phyloP scores from a whole-genome alignment of 2,113 vertebrate species.

The Python bivittatus region DNA sequence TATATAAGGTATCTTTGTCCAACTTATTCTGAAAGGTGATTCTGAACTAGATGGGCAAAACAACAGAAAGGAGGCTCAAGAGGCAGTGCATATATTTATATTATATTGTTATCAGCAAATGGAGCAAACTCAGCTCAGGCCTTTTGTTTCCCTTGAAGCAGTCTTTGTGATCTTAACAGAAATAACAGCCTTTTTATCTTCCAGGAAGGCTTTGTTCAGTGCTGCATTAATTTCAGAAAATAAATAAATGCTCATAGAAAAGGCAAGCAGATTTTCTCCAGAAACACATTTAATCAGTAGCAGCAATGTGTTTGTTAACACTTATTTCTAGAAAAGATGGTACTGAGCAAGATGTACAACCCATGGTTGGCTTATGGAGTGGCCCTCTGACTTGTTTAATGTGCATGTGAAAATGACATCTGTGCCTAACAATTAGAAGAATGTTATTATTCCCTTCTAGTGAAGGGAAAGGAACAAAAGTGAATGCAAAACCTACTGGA shows the following conservation, averaged over 20 bases:
- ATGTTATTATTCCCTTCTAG: no score
- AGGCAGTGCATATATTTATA: background rate
- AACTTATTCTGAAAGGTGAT: background rate
- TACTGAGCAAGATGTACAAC: background rate
- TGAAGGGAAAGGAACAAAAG: no score
- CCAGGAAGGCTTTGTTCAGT: background rate
- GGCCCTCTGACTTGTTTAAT: background rate
- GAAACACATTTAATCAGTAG: background rate
- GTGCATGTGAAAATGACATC: background rate
- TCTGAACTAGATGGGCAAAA: background rate
- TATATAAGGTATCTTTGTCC: background rate
- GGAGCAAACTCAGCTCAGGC: background rate
- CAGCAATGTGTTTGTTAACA: background rate
- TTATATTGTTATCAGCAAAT: background rate
- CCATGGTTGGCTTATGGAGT: background rate
- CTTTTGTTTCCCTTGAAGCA: background rate
- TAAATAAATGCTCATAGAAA: background rate
- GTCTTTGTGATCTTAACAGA: background rate
- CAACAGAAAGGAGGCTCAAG: background rate
- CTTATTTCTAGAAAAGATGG: background rate
- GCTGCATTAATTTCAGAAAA: background rate
- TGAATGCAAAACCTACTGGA: no score
- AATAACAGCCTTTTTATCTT: background rate
- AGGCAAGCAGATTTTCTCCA: background rate
- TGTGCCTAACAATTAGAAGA: no score